Evolutionary conservation across 30 jellyfish, hydroid and myxozoan genomes (phyloP), one percentile per base, ranked within the genome.

Genomic region (Hydra vulgaris): DNA sequence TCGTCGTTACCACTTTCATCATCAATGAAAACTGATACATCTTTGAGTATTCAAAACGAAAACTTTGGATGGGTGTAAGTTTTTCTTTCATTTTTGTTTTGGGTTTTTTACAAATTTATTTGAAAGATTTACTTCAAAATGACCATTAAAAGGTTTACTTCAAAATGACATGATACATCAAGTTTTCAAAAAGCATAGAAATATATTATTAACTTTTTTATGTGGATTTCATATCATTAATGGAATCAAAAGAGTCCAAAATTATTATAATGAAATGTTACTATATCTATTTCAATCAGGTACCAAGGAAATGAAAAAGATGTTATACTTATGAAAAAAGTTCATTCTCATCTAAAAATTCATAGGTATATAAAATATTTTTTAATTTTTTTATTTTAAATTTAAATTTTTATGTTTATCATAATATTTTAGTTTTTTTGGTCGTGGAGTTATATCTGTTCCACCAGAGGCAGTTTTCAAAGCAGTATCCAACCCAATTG

Each of bases 391-490:
- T 20, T 1, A 20, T 16, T 68, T 15, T 23, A 3, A 23, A n/a
- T 1, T 3, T 3, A 68, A 68, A 20, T 68, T 68, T 23, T 15
- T 68, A 3, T 68, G 7, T 68, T 68, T 68, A 68, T n/a, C n/a
- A 56, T 23, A 18, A 52, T 18, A 21, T 17, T 21, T 0, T 54
- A 94, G 99, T 70, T 94, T 94, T 78, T 94, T 94, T 53, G 99
- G 96, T 16, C 84, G 96, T 23, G 99, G 99, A 5, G 80, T 87
- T 15, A 94, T 94, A 76, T 72, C 84, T 21, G 95, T 84, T 18
- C 67, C 87, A 1, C 96, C 99, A 0, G 89, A 84, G 25, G 84
- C 96, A 16, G 95, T 94, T 23, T 94, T 96, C 95, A 96, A 87
- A 80, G 96, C 99, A 0, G 79, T 94, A 7, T 80, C 75, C 25